Evolutionary conservation across 2,113 vertebrate species (phyloP).

Genomic region (Aphyosemion australe): DNA sequence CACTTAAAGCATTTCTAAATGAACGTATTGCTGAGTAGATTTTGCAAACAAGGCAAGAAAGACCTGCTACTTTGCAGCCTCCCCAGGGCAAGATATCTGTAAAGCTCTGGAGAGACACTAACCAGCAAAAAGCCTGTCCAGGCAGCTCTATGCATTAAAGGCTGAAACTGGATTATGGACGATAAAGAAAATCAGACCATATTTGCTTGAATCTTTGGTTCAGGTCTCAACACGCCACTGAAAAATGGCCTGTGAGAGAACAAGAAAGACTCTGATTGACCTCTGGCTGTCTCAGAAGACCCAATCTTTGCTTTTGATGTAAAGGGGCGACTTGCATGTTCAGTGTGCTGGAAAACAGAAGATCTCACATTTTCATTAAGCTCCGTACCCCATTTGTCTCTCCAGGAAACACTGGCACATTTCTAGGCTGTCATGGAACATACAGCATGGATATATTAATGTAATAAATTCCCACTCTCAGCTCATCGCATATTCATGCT

Average conservation of each 20-base stretch:
- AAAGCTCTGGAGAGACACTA: slow-evolving; percentile 30
- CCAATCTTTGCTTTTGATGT: slow-evolving; percentile 13
- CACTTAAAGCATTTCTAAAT: slow-evolving; percentile 28
- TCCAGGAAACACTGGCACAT: slow-evolving; percentile 17
- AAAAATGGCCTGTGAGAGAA: background rate
- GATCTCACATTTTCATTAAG: background rate
- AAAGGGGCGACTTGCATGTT: slow-evolving; percentile 14
- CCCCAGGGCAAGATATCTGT: slow-evolving; percentile 32
- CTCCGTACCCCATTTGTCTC: background rate
- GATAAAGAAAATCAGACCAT: slow-evolving; percentile 14
- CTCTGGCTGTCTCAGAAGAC: slow-evolving; percentile 5
- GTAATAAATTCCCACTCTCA: background rate
- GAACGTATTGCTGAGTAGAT: slow-evolving; percentile 25
- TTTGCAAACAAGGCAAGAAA: slow-evolving; percentile 32
- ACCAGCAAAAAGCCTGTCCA: slow-evolving; percentile 45
- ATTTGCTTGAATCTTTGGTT: slow-evolving; percentile 17
- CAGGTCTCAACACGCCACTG: slow-evolving; percentile 15
- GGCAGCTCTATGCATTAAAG: slow-evolving; percentile 17
- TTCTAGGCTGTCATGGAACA: background rate
- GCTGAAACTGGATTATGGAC: slow-evolving; percentile 25
- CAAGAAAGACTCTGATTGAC: slow-evolving; percentile 16
- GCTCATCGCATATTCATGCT: background rate
- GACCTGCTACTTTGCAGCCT: slow-evolving; percentile 34
- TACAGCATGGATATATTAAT: background rate
- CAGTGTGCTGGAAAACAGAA: slow-evolving; percentile 10